Evolutionary conservation across 2,113 vertebrate species (phyloP).

Genomic region (Rhizomys pruinosus): DNA sequence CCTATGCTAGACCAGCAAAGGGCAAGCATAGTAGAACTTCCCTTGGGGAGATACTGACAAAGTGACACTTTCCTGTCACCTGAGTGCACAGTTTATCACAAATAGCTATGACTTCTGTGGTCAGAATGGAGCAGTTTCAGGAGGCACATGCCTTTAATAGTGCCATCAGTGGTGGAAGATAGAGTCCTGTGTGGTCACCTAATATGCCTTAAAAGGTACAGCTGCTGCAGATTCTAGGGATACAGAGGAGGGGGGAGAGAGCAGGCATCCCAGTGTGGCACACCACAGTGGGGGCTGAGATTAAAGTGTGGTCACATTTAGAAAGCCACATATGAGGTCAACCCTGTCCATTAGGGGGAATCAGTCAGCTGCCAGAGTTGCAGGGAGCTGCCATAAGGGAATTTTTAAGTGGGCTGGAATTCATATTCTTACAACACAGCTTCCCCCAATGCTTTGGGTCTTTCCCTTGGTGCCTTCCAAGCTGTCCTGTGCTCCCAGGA

Average conservation of each 20-base stretch:
- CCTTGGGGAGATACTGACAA: neutral
- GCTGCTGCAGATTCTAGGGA: neutral
- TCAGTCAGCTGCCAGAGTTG: neutral
- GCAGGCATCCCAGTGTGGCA: neutral
- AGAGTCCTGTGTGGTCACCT: neutral
- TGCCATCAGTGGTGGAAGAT: neutral
- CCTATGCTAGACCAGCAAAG: neutral
- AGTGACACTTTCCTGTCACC: neutral
- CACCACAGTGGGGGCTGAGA: neutral
- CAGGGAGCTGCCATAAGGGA: neutral
- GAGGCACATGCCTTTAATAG: neutral
- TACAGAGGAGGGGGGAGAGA: neutral
- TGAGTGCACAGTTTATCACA: neutral
- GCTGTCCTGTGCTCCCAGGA: accelerated
- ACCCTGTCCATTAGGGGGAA: neutral
- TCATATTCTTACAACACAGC: neutral
- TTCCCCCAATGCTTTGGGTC: neutral
- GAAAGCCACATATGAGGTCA: neutral
- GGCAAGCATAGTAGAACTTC: neutral
- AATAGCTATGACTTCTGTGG: accelerated
- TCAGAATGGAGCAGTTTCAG: neutral
- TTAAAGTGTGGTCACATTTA: neutral
- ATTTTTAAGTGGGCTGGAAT: neutral
- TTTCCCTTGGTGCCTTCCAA: neutral
- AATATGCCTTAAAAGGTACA: neutral